Conservation (phyloP, 2,797 vertebrate species). For the Vireo griseus region DNA sequence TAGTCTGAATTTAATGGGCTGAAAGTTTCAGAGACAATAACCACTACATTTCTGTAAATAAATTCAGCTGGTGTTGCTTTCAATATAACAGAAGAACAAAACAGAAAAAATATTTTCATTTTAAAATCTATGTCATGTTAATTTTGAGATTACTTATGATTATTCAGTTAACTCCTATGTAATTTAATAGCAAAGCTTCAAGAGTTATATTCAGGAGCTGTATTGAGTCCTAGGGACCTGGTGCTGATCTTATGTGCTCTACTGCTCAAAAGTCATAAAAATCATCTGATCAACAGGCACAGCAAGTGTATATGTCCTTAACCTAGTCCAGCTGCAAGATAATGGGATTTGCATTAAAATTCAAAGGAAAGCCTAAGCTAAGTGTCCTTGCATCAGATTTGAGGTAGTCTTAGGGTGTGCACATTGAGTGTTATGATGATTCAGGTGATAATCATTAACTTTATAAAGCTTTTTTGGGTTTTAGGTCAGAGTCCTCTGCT, state of each 20-base stretch:
- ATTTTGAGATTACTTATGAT: background rate
- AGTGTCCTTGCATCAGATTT: background rate
- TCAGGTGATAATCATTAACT: background rate
- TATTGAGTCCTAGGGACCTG: background rate
- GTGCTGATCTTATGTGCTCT: background rate
- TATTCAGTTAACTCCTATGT: background rate
- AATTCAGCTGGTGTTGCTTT: background rate
- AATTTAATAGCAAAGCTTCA: background rate
- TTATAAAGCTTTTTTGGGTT: background rate
- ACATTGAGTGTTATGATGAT: background rate
- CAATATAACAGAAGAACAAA: background rate
- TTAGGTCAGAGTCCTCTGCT: background rate
- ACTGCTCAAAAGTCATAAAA: background rate
- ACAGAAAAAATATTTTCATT: background rate
- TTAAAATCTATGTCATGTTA: background rate
- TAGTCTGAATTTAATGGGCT: background rate
- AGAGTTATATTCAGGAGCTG: background rate
- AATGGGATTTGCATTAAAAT: background rate
- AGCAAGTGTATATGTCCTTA: background rate
- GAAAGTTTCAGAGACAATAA: background rate
- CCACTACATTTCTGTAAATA: background rate
- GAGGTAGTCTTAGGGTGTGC: background rate
- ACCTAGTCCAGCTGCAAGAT: background rate
- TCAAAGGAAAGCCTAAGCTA: background rate
- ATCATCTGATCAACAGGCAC: background rate